Percentiles rank a stretch among this genome's conserved stretches.
Conservation (phyloP, 2,113 vertebrate genomes). For the Vulpes lagopus region DNA sequence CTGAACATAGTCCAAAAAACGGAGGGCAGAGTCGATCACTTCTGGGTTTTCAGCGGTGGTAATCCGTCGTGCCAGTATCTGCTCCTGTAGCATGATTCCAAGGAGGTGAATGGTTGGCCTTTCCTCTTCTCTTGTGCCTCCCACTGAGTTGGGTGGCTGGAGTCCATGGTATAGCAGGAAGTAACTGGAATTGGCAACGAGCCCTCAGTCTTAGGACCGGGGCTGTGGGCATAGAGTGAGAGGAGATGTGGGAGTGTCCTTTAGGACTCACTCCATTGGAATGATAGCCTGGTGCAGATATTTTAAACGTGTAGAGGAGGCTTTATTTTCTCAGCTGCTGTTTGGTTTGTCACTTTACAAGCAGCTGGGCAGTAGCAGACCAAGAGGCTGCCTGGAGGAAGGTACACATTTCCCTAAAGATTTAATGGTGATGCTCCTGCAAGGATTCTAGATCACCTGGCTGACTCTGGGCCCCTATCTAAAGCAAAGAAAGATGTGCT, state of each 20-base stretch:
- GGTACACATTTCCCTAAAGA: neutral
- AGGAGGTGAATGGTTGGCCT: neutral
- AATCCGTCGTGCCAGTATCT: neutral
- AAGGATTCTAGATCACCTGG: neutral
- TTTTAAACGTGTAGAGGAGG: neutral
- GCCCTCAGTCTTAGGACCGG: rapidly evolving
- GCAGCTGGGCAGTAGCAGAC: neutral
- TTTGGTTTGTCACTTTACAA: neutral
- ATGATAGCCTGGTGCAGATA: neutral
- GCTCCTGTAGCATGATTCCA: neutral
- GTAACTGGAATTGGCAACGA: neutral
- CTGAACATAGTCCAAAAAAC: neutral
- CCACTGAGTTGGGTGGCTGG: neutral
- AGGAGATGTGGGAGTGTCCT: neutral
- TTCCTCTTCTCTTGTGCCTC: neutral
- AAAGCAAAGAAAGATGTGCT: neutral
- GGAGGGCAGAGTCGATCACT: neutral
- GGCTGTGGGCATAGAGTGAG: rapidly evolving
- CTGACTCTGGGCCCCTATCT: neutral
- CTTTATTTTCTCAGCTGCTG: constrained; percentile 58
- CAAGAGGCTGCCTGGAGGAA: neutral
- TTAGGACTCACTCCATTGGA: neutral
- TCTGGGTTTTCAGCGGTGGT: neutral
- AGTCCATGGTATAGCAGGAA: too few species aligned
- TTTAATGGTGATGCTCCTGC: neutral